Percentiles rank a stretch among this genome's conserved stretches.
phyloP scores from a whole-genome alignment of 2,888 invertebrate genomes.

The Parnassius mnemosyne region DNA sequence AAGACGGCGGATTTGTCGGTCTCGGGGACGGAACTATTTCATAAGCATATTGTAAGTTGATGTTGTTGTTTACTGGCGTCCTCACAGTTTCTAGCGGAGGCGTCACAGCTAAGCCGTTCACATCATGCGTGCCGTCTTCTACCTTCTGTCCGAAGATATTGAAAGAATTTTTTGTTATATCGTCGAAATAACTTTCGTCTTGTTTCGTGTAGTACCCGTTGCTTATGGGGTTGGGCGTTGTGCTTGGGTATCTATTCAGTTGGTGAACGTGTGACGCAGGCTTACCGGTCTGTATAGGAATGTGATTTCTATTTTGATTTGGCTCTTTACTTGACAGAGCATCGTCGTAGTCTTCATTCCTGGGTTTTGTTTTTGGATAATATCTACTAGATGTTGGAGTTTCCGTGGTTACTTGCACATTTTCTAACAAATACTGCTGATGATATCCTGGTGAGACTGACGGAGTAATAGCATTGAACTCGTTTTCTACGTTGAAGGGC shows the following conservation, averaged over 20 bases:
- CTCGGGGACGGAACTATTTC: slow-evolving; percentile 63
- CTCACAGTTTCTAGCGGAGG: slow-evolving; percentile 68
- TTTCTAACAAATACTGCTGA: slow-evolving; percentile 71
- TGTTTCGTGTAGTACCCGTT: slow-evolving; percentile 85
- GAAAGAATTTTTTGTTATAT: slow-evolving; percentile 87
- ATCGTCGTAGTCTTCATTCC: slow-evolving; percentile 73
- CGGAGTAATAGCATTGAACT: slow-evolving; percentile 67
- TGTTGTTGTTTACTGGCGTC: slow-evolving; percentile 74
- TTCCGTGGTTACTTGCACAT: slow-evolving; percentile 73
- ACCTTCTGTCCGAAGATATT: slow-evolving; percentile 87
- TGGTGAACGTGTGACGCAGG: slow-evolving; percentile 51
- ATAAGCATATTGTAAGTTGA: slow-evolving; percentile 78
- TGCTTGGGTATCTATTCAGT: slow-evolving; percentile 57
- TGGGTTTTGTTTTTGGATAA: slow-evolving; percentile 71
- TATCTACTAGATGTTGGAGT: slow-evolving; percentile 74
- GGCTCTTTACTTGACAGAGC: slow-evolving; percentile 51
- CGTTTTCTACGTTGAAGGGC: slow-evolving; percentile 69
- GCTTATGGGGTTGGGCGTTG: slow-evolving; percentile 79
- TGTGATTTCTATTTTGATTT: slow-evolving; percentile 59
- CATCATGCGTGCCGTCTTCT: slow-evolving; percentile 69
- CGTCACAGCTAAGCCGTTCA: slow-evolving; percentile 72
- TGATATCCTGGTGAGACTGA: slow-evolving; percentile 61
- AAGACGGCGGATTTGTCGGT: slow-evolving; percentile 63
- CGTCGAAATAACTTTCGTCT: slow-evolving; percentile 83
- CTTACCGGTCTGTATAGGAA: slow-evolving; percentile 60